Percentiles rank a stretch among this genome's conserved stretches.
Conservation (phyloP, 2,113 vertebrate species). For the Lynx canadensis region DNA sequence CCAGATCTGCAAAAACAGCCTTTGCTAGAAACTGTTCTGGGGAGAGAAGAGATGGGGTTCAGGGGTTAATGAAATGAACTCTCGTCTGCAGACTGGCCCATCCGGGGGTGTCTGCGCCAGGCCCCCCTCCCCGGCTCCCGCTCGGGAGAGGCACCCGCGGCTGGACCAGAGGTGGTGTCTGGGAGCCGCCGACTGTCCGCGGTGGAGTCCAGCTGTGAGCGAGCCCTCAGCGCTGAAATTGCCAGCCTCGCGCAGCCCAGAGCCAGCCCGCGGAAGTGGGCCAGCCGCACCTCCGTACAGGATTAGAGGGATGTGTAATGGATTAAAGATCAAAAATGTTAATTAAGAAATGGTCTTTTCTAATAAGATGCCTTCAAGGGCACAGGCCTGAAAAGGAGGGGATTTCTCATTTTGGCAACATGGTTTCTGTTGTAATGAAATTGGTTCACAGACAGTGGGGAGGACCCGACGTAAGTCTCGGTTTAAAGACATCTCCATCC, state of each 20-base stretch:
- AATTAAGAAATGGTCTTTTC: constrained; percentile 90
- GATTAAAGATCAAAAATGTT: constrained; percentile 91
- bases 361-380: constrained; percentile 90
- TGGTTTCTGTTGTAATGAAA: constrained; percentile 84
- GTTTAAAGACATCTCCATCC: constrained; percentile 81
- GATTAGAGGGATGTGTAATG: constrained; percentile 86
- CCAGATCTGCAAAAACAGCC: not conserved
- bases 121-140: not conserved
- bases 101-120: constrained; percentile 53
- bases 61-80: constrained; percentile 82
- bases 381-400: constrained; percentile 84
- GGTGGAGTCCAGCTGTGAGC: constrained; percentile 83
- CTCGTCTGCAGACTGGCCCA: constrained; percentile 48
- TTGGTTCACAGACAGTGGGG: constrained; percentile 77
- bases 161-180: constrained; percentile 73
- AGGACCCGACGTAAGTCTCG: constrained; percentile 73
- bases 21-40: constrained; percentile 20
- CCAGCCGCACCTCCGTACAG: constrained; percentile 84
- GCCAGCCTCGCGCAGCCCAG: constrained; percentile 78
- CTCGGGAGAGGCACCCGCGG: constrained; percentile 50
- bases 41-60: constrained; percentile 63
- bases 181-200: constrained; percentile 57
- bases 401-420: constrained; percentile 85
- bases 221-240: constrained; percentile 79
- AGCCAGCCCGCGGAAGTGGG: constrained; percentile 81